Evolutionary conservation across 2,113 vertebrate species (phyloP).

Genomic region (Elaphurus davidianus): DNA sequence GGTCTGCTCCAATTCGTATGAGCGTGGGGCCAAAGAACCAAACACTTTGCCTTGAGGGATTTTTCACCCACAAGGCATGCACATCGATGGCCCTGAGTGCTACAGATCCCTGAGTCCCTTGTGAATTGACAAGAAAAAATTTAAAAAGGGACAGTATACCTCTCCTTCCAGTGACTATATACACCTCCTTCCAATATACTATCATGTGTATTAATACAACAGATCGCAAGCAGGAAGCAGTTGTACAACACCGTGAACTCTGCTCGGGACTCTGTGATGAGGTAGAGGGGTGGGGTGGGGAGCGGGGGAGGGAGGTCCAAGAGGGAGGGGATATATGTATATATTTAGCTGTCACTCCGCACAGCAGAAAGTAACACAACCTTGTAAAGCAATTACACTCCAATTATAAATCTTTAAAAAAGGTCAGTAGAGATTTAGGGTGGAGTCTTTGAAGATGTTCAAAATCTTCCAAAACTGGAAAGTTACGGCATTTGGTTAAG

Average conservation of each 20-base stretch:
- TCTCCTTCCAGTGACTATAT: too few relatives aligned
- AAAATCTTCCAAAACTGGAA: background rate
- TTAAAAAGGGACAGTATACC: accelerated
- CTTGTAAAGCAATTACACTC: background rate
- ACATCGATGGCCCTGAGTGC: accelerated
- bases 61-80: background rate
- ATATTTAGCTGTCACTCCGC: background rate
- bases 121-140: background rate
- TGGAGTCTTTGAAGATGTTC: background rate
- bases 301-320: background rate
- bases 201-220: background rate
- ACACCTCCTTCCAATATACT: background rate
- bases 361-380: background rate
- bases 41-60: background rate
- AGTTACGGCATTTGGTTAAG: background rate
- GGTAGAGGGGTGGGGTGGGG: accelerated
- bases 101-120: background rate
- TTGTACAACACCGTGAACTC: background rate
- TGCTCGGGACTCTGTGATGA: background rate
- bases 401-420: background rate
- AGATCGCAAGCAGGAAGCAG: background rate
- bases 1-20: accelerated
- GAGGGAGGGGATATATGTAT: background rate
- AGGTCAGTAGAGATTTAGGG: background rate
- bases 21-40: too few relatives aligned